Base-by-base conservation (phyloP, 2,797 vertebrate species). In the Uromys caudimaculatus region DNA sequence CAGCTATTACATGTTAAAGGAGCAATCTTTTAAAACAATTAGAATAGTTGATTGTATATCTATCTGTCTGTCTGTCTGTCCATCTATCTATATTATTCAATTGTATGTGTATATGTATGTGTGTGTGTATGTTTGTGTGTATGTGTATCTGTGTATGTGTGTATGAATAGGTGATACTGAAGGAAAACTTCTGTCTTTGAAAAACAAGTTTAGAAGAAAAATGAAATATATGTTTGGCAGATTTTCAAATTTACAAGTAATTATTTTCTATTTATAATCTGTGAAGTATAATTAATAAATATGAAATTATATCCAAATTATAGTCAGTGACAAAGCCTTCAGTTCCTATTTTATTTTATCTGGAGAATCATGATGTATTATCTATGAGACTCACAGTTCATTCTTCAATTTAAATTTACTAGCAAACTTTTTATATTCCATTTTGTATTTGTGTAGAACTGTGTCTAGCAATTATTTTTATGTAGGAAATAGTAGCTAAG, bases 361-460 rank as follows among this genome's bases (percentile, higher is more conserved):
- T 88, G 6, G 6, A 19, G 23, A 69, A 19, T 6, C 9, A 69
- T 32, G 10, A 58, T 10, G 5, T 91, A 82, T 24, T 62, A 16
- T 29, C 4, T 69, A 29, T 13, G 8, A 91, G 21, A n/a, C 21
- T 14, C 86, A 73, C 21, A 73, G 56, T 76, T 41, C 1, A 27
- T 41, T 41, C 73, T 23, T 88, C 12, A 85, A 14, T 93, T 16
- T 9, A 1, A 47, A 60, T 78, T 92, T 93, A n/a, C 54, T 78
- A 27, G 82, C 19, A 2, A 35, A 52, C 10, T 14, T 56, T 56
- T 50, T 6, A 4, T 67, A 17, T 82, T 6, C 4, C 35, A 94
- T 52, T 3, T 3, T 85, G 0, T 35, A 16, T 47, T 17, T 67
- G 0, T 41, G 2, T 58, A 2, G 47, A 29, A 35, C 0, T 16